These are phyloP conservation scores for Falco concolor DNA, from an alignment of 2,797 vertebrate species.

Conservation along the genomic window DNA sequence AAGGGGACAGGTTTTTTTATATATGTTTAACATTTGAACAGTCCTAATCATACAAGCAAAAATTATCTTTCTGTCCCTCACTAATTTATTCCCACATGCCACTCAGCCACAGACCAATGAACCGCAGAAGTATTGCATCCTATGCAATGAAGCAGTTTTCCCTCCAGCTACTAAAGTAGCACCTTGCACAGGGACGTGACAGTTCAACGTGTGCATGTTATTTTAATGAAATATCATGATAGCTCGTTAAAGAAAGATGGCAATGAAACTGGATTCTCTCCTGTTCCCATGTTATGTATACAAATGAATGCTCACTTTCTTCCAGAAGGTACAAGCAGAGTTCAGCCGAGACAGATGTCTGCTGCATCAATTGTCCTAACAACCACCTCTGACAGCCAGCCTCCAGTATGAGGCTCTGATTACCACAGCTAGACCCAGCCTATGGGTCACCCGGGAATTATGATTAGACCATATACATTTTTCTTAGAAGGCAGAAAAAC, in stretches of 20 bases:
- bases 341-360: slow-evolving; percentile 59
- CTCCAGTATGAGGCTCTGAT: slow-evolving; percentile 25
- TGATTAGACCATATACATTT: slow-evolving; percentile 19
- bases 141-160: neutral
- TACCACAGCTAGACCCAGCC: slow-evolving; percentile 29
- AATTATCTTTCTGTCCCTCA: neutral
- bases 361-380: slow-evolving; percentile 47
- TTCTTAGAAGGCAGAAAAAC: slow-evolving; percentile 33
- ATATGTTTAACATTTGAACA: slow-evolving; percentile 20
- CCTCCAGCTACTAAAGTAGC: neutral
- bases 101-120: neutral
- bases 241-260: slow-evolving; percentile 4
- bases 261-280: neutral
- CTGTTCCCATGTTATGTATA: neutral
- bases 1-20: neutral
- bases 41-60: neutral
- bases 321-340: slow-evolving; percentile 35
- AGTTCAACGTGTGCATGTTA: neutral
- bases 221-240: slow-evolving; percentile 12
- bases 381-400: slow-evolving; percentile 38
- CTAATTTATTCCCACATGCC: neutral
- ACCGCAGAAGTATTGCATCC: neutral
- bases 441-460: slow-evolving; percentile 29
- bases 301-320: slow-evolving; percentile 37
- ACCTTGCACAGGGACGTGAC: neutral